Evolutionary conservation across 2,113 vertebrate species (phyloP).

Genomic region (Labeo rohita): DNA sequence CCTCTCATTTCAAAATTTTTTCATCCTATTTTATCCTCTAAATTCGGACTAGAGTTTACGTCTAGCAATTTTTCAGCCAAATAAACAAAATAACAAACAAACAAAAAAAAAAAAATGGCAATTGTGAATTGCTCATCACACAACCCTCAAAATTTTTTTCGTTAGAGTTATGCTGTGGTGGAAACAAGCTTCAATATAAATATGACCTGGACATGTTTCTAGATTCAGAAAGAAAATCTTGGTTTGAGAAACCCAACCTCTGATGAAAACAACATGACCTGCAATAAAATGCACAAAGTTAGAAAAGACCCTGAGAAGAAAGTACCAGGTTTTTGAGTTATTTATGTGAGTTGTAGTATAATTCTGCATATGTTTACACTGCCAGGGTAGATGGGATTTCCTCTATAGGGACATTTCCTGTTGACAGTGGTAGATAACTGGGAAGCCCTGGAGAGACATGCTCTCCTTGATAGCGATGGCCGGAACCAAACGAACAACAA

Average conservation of each 20-base stretch:
- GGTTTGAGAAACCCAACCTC: not conserved
- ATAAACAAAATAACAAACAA: too few relatives aligned
- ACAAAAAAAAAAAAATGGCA: too few relatives aligned
- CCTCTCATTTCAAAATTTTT: too few relatives aligned
- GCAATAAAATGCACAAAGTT: not conserved
- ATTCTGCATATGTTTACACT: conserved; percentile 13
- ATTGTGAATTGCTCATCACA: too few relatives aligned
- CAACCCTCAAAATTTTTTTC: too few relatives aligned
- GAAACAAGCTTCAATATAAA: not conserved
- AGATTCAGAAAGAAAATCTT: too few relatives aligned
- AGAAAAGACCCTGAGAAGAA: not conserved
- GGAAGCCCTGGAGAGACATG: conserved; percentile 45
- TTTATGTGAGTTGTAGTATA: not conserved
- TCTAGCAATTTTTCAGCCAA: too few relatives aligned
- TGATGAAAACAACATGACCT: not conserved
- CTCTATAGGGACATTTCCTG: conserved; percentile 66
- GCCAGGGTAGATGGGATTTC: conserved; percentile 14
- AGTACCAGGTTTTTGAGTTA: not conserved
- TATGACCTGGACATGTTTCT: not conserved
- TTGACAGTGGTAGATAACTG: conserved; percentile 55
- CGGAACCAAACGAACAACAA: conserved; percentile 14
- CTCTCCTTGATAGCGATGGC: conserved; percentile 35
- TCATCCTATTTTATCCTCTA: too few relatives aligned
- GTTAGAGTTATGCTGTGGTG: too few relatives aligned
- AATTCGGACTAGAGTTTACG: too few relatives aligned